A percentile compares a stretch with the other conserved stretches of the same genome.
Evolutionary conservation across 2,113 vertebrate genomes (phyloP).

Genomic region (Phyllostomus hastatus): DNA sequence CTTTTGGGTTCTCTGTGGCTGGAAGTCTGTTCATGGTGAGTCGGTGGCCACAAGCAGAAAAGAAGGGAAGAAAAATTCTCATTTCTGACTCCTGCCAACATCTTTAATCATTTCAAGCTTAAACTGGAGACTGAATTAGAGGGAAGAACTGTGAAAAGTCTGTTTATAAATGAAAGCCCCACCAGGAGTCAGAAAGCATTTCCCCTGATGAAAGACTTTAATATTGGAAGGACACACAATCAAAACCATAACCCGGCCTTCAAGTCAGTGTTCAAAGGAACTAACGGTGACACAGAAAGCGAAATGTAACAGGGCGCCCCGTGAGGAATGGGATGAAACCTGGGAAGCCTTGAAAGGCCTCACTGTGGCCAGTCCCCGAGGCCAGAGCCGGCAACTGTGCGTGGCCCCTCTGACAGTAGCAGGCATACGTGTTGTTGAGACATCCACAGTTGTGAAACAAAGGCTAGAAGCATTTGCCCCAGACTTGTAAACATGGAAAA

Average conservation of each 20-base stretch:
- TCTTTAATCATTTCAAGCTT: constrained; percentile 54
- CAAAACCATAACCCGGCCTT: neutral
- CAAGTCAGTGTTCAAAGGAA: constrained; percentile 8
- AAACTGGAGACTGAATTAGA: neutral
- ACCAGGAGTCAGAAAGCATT: neutral
- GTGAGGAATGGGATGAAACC: neutral
- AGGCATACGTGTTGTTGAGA: rapidly evolving
- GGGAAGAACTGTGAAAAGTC: constrained; percentile 36
- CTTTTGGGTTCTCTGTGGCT: neutral
- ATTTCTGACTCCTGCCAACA: neutral
- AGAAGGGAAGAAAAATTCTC: neutral
- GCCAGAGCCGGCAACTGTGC: neutral
- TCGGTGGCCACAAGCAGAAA: neutral
- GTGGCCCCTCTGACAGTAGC: neutral
- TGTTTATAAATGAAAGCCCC: constrained; percentile 41
- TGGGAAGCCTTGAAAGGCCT: neutral
- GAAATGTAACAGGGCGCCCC: constrained; percentile 28
- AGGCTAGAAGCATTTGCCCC: neutral
- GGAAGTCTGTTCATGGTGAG: neutral
- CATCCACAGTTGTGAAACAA: neutral
- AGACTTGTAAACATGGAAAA: neutral
- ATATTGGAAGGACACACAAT: neutral
- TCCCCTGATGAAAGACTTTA: neutral
- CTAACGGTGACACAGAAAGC: constrained; percentile 13
- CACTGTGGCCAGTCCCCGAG: neutral